Percentiles rank a stretch among this genome's conserved stretches.
Evolutionary conservation across 2,797 vertebrate genomes (phyloP).

Genomic region (Cyprinodon diabolis): DNA sequence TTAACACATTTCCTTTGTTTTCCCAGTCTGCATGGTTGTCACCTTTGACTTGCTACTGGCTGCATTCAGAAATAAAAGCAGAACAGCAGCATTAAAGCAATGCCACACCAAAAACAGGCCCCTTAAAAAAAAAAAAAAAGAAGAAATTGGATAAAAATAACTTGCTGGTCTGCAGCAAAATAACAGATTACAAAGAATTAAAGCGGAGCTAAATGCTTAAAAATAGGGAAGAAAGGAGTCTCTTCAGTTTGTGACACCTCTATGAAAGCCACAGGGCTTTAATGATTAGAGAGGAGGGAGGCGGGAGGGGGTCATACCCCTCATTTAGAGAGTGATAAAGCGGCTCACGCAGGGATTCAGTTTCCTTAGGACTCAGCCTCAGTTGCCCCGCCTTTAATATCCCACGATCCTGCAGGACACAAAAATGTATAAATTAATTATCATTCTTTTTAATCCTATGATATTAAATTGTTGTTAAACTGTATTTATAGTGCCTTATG

Average conservation of each 20-base stretch:
- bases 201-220: background rate
- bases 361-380: conserved; percentile 78
- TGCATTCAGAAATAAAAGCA: conserved; percentile 28
- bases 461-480: background rate
- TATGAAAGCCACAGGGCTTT: conserved; percentile 34
- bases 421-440: background rate
- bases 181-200: background rate
- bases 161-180: conserved; percentile 10
- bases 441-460: background rate
- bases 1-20: conserved; percentile 42
- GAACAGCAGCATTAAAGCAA: conserved; percentile 39
- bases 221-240: conserved; percentile 22
- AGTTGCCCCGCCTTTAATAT: conserved; percentile 71
- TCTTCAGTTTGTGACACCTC: conserved; percentile 27
- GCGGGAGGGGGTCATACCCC: conserved; percentile 20
- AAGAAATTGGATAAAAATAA: background rate
- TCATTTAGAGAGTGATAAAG: conserved; percentile 19
- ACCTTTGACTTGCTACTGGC: conserved; percentile 20
- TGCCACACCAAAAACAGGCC: conserved; percentile 39
- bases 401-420: conserved; percentile 74
- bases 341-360: conserved; percentile 55
- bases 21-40: conserved; percentile 8
- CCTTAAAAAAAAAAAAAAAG: background rate
- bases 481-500: background rate
- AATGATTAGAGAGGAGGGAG: conserved; percentile 6